Evolutionary conservation across 1,140 invertebrate species (phyloP), one percentile per base, ranked within the genome.

Genomic region (Eufriesea mexicana): DNA sequence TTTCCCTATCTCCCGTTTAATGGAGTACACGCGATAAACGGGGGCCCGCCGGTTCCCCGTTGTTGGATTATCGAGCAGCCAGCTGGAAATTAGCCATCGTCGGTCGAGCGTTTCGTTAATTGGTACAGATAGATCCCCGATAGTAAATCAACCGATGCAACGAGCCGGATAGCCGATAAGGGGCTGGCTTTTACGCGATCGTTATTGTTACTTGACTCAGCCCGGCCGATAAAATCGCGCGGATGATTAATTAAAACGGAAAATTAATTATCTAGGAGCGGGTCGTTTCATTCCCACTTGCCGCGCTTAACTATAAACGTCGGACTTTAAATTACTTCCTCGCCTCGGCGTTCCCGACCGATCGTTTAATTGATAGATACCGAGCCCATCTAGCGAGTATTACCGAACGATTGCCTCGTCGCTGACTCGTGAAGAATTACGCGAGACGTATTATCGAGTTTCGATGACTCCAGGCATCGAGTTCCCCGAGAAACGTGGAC

Each of bases 201-300:
- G 57, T 54, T 72, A 82, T 82, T 74, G 62, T 76, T 78, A 55
- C 35, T 67, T 70, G 62, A 59, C 74, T 76, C 62, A 47, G 59
- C 23, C 16, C 47, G 75, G 47, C 35, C 75, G 64, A 88, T 84
- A 84, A 84, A 84, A 86, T 88, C 78, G 23, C 14, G 35, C 47
- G 2, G 18, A 71, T 89, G 84, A 89, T 88, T 88, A 88, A 89
- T 89, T 81, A 86, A 88, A 61, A 20, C 49, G 28, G 77, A n/a
- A 79, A 89, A 89, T 88, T 88, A 89, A 89, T 89, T 89, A 86
- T 80, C 86, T 55, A 73, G 70, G 79, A 72, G 83, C 75, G n/a
- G 54, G 25, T 71, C 78, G 86, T 83, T 74, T 18, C 74, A 73
- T 83, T 87, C 76, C 70, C 82, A 59, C 47, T 84, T 66, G 61